phyloP scores from a whole-genome alignment of 2,113 vertebrate species.

The Oreocharis arfaki region DNA sequence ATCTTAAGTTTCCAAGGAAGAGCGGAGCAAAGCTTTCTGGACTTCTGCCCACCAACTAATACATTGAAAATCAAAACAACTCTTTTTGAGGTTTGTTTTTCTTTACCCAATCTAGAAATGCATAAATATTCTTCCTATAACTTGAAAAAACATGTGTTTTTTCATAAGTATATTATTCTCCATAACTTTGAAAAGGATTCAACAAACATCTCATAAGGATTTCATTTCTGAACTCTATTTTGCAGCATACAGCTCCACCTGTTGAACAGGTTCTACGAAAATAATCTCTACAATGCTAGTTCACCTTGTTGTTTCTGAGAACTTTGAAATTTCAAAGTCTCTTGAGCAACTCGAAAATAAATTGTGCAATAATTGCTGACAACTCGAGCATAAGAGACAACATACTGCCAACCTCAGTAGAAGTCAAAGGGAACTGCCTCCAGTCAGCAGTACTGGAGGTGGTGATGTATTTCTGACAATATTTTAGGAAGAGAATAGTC shows the following conservation, averaged over 20 bases:
- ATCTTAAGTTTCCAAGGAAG: not conserved
- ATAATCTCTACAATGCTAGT: not conserved
- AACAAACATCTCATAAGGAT: not conserved
- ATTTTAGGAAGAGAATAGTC: not conserved
- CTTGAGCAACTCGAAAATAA: not conserved
- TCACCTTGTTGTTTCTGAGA: not conserved
- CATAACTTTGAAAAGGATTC: not conserved
- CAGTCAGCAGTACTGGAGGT: not conserved
- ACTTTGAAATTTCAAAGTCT: not conserved
- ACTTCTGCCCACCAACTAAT: not conserved
- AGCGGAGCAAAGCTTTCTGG: not conserved
- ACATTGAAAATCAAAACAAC: not conserved
- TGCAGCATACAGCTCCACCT: conserved; percentile 30
- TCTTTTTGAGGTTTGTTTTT: not conserved
- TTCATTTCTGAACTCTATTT: not conserved
- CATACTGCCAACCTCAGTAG: not conserved
- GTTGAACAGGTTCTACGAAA: conserved; percentile 18
- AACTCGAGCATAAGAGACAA: not conserved
- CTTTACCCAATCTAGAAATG: not conserved
- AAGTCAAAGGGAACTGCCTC: not conserved
- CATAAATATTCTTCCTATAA: not conserved
- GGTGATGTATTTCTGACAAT: not conserved
- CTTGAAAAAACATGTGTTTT: not conserved
- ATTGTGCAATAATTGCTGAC: not conserved
- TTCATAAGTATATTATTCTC: not conserved